These are phyloP conservation scores for Zapornia atra DNA, from an alignment of 2,113 vertebrate genomes.

Conservation along the genomic window DNA sequence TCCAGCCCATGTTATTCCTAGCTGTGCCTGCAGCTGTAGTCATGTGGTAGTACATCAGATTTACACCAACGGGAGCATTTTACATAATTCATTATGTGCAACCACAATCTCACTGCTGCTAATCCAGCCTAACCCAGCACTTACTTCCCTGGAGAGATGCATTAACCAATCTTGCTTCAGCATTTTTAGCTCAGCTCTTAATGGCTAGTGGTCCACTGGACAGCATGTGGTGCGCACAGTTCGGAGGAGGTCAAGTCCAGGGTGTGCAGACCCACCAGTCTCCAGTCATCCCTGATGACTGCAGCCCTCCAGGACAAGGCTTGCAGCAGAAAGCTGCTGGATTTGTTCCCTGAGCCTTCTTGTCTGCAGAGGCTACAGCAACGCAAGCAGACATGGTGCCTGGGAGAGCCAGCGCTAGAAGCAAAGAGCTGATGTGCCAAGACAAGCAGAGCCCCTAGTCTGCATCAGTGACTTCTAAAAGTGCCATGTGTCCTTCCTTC, in stretches of 20 bases:
- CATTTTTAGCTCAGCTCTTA: not conserved
- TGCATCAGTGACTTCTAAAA: not conserved
- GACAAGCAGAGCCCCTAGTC: not conserved
- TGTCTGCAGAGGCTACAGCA: not conserved
- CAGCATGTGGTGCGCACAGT: rapidly evolving
- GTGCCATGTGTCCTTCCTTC: not conserved
- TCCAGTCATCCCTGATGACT: not conserved
- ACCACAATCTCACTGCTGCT: not conserved
- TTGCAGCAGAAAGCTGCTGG: not conserved
- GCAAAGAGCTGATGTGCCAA: not conserved
- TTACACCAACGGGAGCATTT: constrained; percentile 2
- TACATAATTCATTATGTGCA: constrained; percentile 48
- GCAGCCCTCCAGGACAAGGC: not conserved
- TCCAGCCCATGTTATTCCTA: not conserved
- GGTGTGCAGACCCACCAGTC: not conserved
- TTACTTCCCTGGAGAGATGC: constrained; percentile 28
- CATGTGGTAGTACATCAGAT: constrained; percentile 36
- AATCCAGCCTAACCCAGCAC: constrained; percentile 38
- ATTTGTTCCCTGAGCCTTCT: not conserved
- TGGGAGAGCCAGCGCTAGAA: not conserved
- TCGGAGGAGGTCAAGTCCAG: not conserved
- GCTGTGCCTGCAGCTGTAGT: constrained; percentile 33
- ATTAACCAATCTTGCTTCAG: not conserved
- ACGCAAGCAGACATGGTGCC: not conserved
- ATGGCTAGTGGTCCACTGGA: rapidly evolving